Evolutionary conservation across 53 echinoderm and acorn worm genomes (phyloP).

Genomic region (Luidia sarsii): DNA sequence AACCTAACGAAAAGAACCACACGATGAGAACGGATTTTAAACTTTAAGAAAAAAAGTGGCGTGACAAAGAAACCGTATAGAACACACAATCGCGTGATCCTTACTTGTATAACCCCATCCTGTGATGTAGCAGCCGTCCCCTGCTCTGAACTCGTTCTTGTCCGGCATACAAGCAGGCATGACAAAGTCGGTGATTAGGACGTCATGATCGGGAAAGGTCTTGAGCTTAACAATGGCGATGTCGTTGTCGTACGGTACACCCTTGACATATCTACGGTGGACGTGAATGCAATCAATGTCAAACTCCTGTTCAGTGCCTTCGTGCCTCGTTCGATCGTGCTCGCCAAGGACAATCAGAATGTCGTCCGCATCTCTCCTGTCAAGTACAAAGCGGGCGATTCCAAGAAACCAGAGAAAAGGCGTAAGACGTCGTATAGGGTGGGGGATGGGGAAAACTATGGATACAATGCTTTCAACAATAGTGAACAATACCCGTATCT

Average conservation of each 20-base stretch:
- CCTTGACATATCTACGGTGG: constrained; percentile 59
- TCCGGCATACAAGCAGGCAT: constrained; percentile 87
- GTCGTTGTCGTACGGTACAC: constrained; percentile 64
- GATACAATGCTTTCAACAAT: neutral
- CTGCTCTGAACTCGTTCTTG: constrained; percentile 69
- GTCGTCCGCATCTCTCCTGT: constrained; percentile 61
- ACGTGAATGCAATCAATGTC: constrained; percentile 77
- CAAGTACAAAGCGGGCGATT: too few relatives aligned
- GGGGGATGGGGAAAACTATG: neutral
- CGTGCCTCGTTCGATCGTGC: constrained; percentile 52
- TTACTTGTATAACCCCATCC: constrained; percentile 97
- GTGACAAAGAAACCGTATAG: neutral
- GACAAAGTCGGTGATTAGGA: constrained; percentile 60
- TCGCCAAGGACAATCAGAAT: constrained; percentile 80
- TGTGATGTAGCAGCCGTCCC: constrained; percentile 74
- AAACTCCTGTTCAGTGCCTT: constrained; percentile 74
- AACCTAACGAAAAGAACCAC: constrained; percentile 33
- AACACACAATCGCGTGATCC: neutral
- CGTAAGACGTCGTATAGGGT: too few relatives aligned
- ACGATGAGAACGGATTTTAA: neutral
- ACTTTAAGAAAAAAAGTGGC: neutral
- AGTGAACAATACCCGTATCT: too few relatives aligned
- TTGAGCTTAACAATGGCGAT: constrained; percentile 84
- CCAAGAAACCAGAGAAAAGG: too few relatives aligned
- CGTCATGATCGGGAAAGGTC: constrained; percentile 47